These are phyloP conservation scores for Orestias chungarensis DNA, from an alignment of 2,797 vertebrate species.

Conservation along the genomic window DNA sequence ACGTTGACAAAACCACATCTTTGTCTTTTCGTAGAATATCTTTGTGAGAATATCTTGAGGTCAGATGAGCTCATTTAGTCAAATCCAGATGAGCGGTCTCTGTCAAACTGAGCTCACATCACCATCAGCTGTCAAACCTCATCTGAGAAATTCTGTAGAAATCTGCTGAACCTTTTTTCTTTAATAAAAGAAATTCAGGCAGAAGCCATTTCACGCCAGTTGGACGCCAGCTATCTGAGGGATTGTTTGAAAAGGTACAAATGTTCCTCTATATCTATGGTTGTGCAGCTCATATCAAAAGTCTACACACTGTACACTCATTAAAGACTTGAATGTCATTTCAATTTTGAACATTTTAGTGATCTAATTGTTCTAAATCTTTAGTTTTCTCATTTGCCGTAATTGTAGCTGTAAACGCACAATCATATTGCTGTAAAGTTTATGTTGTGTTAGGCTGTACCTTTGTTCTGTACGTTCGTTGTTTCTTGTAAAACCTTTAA, in stretches of 20 bases:
- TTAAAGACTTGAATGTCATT: background rate
- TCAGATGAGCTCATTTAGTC: background rate
- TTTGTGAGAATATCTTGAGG: conserved; percentile 3
- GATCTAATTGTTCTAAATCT: background rate
- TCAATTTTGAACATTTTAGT: background rate
- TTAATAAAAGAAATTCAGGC: conserved; percentile 73
- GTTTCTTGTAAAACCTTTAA: background rate
- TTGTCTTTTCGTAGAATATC: background rate
- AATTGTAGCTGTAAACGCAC: background rate
- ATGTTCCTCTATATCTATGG: background rate
- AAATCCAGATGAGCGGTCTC: background rate
- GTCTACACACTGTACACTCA: background rate
- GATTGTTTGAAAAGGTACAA: conserved; percentile 78
- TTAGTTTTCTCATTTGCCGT: background rate
- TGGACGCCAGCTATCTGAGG: conserved; percentile 75
- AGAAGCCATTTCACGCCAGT: conserved; percentile 69
- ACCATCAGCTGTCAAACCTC: background rate
- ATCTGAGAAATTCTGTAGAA: background rate
- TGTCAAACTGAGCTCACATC: background rate
- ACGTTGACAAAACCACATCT: background rate
- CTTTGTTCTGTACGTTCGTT: background rate
- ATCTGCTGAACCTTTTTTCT: background rate
- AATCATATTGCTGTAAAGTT: background rate
- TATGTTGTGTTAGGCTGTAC: no score
- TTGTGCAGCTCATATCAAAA: background rate